Conservation (phyloP, 2,888 invertebrate species). For the Leptarthrus brevirostris region DNA sequence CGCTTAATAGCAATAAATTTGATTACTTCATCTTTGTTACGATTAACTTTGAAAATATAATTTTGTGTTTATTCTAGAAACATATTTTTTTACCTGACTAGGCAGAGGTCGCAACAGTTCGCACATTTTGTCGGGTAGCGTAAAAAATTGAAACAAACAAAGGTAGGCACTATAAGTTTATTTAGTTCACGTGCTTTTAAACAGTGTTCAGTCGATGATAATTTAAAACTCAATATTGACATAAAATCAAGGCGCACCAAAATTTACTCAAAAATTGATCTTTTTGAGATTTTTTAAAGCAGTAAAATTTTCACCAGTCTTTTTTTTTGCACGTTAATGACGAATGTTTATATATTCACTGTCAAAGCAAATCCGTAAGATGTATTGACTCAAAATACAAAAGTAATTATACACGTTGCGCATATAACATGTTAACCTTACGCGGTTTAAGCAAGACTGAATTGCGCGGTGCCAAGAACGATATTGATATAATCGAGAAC, state of each 20-base stretch:
- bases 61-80: too few relatives aligned
- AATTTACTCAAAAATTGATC: neutral
- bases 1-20: too few relatives aligned
- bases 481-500: too few relatives aligned
- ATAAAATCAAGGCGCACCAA: neutral
- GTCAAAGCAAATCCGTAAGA: neutral
- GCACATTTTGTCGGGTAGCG: constrained; percentile 54
- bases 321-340: neutral
- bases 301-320: neutral
- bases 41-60: too few relatives aligned
- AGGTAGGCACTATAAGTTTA: too few relatives aligned
- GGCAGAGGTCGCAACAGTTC: constrained; percentile 55
- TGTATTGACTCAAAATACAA: neutral
- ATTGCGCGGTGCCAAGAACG: neutral
- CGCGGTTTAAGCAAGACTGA: neutral
- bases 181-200: neutral
- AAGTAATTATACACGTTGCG: neutral
- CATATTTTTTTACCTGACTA: constrained; percentile 55
- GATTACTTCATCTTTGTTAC: too few relatives aligned
- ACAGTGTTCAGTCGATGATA: neutral
- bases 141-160: neutral
- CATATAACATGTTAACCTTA: neutral
- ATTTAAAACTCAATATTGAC: neutral
- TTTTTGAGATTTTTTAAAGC: neutral
- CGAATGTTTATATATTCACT: neutral